Percentiles rank a stretch among this genome's conserved stretches.
phyloP scores from a whole-genome alignment of 2,888 invertebrate genomes.

The Linnaemya vulpina region DNA sequence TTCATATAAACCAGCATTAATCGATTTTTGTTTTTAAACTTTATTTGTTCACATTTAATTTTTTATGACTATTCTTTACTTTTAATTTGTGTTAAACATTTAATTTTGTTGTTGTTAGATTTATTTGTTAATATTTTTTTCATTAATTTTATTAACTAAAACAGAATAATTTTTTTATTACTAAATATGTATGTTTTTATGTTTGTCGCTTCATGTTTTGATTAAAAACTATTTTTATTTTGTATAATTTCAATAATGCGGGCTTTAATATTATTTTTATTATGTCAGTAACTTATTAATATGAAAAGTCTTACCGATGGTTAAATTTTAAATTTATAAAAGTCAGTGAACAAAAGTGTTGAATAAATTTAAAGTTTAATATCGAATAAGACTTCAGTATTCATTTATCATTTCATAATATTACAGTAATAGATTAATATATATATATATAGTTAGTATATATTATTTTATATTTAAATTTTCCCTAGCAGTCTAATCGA shows the following conservation, averaged over 20 bases:
- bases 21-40: constrained; percentile 39
- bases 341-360: neutral
- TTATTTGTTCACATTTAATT: constrained; percentile 59
- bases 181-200: constrained; percentile 40
- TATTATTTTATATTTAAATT: constrained; percentile 35
- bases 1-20: neutral
- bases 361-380: constrained; percentile 30
- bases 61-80: constrained; percentile 35
- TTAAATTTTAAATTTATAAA: constrained; percentile 40
- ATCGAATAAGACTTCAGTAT: neutral
- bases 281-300: constrained; percentile 35
- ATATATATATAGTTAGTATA: too few species aligned
- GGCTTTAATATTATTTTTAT: constrained; percentile 41
- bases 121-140: constrained; percentile 9
- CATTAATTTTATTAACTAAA: constrained; percentile 54
- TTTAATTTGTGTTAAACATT: constrained; percentile 64
- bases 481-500: constrained; percentile 54
- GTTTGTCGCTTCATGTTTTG: constrained; percentile 28
- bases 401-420: constrained; percentile 33
- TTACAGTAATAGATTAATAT: constrained; percentile 43
- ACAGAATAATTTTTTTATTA: constrained; percentile 52
- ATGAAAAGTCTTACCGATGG: constrained; percentile 3
- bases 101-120: constrained; percentile 55
- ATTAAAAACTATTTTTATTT: constrained; percentile 60
- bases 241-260: constrained; percentile 59